Evolutionary conservation across 2,113 vertebrate genomes (phyloP).

Genomic region (Toxotes chatareus): DNA sequence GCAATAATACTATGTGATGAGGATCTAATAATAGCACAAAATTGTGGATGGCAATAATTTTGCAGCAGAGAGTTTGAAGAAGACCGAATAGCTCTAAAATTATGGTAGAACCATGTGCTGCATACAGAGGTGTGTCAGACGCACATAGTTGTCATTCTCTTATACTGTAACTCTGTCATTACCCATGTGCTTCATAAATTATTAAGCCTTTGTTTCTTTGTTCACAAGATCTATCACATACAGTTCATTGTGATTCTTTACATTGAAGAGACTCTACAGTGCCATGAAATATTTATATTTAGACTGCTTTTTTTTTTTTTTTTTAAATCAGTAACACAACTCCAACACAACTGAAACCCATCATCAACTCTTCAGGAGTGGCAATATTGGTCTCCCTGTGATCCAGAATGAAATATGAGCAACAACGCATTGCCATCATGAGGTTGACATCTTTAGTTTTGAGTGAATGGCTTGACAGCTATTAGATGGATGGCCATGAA

Average conservation of each 20-base stretch:
- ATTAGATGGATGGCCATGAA: no score
- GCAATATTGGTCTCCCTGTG: no score
- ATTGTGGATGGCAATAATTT: neutral
- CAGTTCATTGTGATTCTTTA: neutral
- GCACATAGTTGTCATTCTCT: neutral
- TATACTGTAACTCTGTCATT: neutral
- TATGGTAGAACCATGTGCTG: neutral
- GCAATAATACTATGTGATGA: neutral
- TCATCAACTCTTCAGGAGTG: no score
- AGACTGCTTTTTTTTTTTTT: no score
- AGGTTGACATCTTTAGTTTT: no score
- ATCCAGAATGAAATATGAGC: no score
- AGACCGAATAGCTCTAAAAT: neutral
- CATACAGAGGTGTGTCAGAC: neutral
- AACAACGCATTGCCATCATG: no score
- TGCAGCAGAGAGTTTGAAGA: neutral
- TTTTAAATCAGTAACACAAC: no score
- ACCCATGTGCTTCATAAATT: neutral
- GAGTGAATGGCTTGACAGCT: no score
- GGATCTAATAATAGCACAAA: neutral
- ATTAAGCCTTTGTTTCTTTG: neutral
- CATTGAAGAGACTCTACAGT: neutral
- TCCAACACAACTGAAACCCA: no score
- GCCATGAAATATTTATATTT: neutral
- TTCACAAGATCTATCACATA: neutral